Conservation (phyloP, 2,888 invertebrate species). For the Prenolepis imparis region DNA sequence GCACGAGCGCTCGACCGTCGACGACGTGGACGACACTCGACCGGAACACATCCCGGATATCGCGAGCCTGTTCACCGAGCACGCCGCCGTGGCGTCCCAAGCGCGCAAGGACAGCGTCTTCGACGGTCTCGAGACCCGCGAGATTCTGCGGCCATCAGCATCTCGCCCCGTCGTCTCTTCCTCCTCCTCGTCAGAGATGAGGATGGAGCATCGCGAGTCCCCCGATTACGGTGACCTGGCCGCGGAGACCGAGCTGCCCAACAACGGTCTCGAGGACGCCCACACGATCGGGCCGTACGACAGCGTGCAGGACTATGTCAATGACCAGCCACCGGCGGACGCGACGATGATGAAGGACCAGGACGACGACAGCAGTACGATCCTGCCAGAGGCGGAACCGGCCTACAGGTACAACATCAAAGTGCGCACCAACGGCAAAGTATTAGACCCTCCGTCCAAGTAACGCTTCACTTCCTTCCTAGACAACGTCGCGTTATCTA, state of each 20-base stretch:
- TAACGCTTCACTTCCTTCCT: conserved; percentile 77
- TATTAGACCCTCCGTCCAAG: conserved; percentile 85
- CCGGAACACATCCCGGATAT: conserved; percentile 88
- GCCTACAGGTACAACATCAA: conserved; percentile 85
- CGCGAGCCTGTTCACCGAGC: conserved; percentile 88
- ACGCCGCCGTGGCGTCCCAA: conserved; percentile 81
- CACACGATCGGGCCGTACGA: conserved; percentile 90
- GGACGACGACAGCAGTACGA: conserved; percentile 84
- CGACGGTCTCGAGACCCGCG: conserved; percentile 83
- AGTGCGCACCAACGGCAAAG: conserved; percentile 85
- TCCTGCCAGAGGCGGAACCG: conserved; percentile 84
- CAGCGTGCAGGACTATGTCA: conserved; percentile 85
- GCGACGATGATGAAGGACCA: conserved; percentile 75
- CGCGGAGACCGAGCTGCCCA: conserved; percentile 77
- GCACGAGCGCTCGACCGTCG: conserved; percentile 86
- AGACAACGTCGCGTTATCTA: conserved; percentile 71
- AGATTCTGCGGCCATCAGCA: conserved; percentile 72
- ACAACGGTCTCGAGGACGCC: conserved; percentile 79
- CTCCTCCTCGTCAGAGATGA: conserved; percentile 71
- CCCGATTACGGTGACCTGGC: conserved; percentile 70
- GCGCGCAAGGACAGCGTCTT: conserved; percentile 81
- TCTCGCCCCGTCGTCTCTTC: conserved; percentile 76
- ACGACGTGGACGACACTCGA: conserved; percentile 86
- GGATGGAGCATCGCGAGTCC: conserved; percentile 76
- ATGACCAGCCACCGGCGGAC: conserved; percentile 85